These are phyloP conservation scores for Cantharis flavilabris DNA, from an alignment of 2,888 invertebrate genomes.

Conservation along the genomic window DNA sequence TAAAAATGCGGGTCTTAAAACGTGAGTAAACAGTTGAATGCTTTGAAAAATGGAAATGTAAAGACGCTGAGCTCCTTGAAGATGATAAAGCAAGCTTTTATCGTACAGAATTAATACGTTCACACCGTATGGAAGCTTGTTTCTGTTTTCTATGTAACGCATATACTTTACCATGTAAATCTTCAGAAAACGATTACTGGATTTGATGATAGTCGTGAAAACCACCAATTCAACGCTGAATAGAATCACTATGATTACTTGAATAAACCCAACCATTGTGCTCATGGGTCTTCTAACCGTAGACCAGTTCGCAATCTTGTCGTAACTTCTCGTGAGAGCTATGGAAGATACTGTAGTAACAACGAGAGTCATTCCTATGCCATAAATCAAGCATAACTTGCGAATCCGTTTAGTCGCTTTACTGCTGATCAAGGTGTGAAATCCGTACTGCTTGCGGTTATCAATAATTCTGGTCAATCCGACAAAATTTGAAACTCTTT, in stretches of 20 bases:
- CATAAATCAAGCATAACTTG: background rate
- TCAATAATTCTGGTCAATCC: slow-evolving; percentile 2
- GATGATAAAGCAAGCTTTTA: background rate
- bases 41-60: background rate
- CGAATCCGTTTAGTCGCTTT: background rate
- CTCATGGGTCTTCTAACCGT: slow-evolving; percentile 6
- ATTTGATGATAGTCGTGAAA: background rate
- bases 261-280: slow-evolving; percentile 10
- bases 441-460: slow-evolving; percentile 4
- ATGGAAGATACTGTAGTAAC: background rate
- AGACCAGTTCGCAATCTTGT: slow-evolving; percentile 2
- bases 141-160: background rate
- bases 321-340: background rate
- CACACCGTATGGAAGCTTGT: background rate
- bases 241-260: slow-evolving; percentile 3
- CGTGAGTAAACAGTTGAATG: background rate
- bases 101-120: background rate
- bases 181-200: background rate
- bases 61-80: slow-evolving; percentile 2
- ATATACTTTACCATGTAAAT: background rate
- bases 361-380: background rate
- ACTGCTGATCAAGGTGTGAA: slow-evolving; percentile 1
- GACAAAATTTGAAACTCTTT: background rate
- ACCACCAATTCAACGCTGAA: background rate
- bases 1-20: slow-evolving; percentile 4